Conservation (phyloP, 2,797 vertebrate genomes). For the Acanthis flammea region DNA sequence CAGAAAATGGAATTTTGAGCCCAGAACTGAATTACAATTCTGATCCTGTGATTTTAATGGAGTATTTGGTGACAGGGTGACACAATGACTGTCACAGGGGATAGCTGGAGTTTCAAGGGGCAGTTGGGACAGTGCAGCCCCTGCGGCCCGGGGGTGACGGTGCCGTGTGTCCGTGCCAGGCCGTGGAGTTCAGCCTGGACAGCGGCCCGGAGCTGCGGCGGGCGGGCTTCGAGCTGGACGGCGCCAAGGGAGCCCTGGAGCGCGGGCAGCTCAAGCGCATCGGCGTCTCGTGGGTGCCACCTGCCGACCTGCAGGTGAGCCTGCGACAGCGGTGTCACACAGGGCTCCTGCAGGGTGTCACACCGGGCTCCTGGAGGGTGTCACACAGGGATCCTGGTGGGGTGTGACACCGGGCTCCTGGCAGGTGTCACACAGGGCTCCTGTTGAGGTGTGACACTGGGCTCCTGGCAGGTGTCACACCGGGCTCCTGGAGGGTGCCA, state of each 20-base stretch:
- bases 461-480: not conserved
- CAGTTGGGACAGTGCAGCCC: not conserved
- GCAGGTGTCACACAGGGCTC: too few relatives aligned
- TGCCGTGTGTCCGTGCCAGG: not conserved
- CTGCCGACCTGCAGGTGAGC: not conserved
- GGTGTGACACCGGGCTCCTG: not conserved
- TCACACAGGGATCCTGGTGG: not conserved
- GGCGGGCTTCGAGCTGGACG: not conserved
- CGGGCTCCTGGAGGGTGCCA: too few relatives aligned
- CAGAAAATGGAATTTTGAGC: not conserved
- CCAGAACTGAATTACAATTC: not conserved
- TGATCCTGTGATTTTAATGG: not conserved
- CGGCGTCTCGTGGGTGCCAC: not conserved
- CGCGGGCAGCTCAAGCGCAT: not conserved
- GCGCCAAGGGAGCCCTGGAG: not conserved
- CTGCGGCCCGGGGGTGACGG: not conserved
- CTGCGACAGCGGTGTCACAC: not conserved
- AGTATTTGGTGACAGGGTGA: not conserved
- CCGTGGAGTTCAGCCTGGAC: not conserved
- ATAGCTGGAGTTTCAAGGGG: not conserved
- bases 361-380: too few relatives aligned
- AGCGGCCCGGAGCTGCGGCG: not conserved
- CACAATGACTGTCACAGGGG: accelerated
- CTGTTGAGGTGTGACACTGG: too few relatives aligned
- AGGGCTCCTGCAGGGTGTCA: not conserved